Evolutionary conservation across 2,888 invertebrate genomes (phyloP).

Genomic region (Cacoxenus indagator): DNA sequence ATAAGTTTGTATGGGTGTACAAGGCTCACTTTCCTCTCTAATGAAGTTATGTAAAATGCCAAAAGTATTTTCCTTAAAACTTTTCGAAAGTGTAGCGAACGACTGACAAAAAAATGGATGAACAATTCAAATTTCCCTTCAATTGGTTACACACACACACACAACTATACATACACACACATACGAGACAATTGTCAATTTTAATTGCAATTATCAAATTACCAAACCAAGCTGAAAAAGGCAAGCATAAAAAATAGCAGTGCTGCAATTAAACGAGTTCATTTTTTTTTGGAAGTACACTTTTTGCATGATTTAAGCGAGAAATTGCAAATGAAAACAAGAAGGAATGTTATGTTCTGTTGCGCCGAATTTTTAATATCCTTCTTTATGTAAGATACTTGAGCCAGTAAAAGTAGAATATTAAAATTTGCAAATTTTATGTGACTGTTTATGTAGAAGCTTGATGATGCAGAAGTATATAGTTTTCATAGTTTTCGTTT

Average conservation of each 20-base stretch:
- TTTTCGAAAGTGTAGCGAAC: background rate
- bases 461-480: too few relatives aligned
- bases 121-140: background rate
- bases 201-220: constrained; percentile 18
- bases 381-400: too few relatives aligned
- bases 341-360: too few relatives aligned
- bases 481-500: too few relatives aligned
- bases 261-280: background rate
- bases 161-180: background rate
- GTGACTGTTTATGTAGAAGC: too few relatives aligned
- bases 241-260: background rate
- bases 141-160: background rate
- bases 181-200: constrained; percentile 5
- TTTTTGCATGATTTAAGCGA: constrained; percentile 2
- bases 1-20: background rate
- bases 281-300: background rate
- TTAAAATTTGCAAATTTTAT: too few relatives aligned
- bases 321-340: constrained; percentile 34
- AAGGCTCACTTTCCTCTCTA: too few relatives aligned
- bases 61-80: background rate
- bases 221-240: background rate
- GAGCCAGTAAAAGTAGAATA: too few relatives aligned
- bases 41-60: background rate
- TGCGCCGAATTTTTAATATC: too few relatives aligned
- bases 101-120: background rate